phyloP scores from a whole-genome alignment of 30 jellyfish, hydroid and myxozoan species.

The Turritopsis rubra region DNA sequence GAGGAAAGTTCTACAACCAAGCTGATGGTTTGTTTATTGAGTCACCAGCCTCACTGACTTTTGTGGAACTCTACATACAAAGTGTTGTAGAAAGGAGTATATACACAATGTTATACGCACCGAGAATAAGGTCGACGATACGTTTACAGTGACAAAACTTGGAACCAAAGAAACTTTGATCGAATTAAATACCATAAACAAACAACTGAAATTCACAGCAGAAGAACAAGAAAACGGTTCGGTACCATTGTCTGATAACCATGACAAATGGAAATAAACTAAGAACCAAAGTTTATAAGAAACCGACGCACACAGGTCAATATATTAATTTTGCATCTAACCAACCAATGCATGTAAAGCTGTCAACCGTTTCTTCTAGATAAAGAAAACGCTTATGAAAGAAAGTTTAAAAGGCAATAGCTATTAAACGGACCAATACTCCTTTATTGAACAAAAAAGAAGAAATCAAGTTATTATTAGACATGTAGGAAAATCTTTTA shows the following conservation, averaged over 20 bases:
- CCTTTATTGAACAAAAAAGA: too few relatives aligned
- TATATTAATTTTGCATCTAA: too few relatives aligned
- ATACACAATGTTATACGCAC: neutral
- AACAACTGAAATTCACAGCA: neutral
- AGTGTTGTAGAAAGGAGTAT: neutral
- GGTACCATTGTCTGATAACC: neutral
- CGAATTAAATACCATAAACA: too few relatives aligned
- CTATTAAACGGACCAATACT: too few relatives aligned
- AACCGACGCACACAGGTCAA: neutral
- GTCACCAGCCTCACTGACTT: neutral
- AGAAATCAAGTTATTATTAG: too few relatives aligned
- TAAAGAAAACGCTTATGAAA: too few relatives aligned
- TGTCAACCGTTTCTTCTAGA: neutral
- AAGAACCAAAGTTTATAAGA: conserved; percentile 15
- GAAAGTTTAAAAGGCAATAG: too few relatives aligned
- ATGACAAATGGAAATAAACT: neutral
- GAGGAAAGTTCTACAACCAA: neutral
- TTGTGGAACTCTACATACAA: neutral
- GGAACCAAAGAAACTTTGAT: neutral
- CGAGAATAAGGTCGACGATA: conserved; percentile 7
- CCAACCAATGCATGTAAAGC: too few relatives aligned
- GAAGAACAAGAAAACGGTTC: neutral
- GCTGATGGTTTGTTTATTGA: conserved; percentile 12
- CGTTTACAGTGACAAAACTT: neutral
- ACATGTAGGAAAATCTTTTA: too few relatives aligned